These are phyloP conservation scores for Muscicapa striata DNA, from an alignment of 2,797 vertebrate genomes.

Conservation along the genomic window DNA sequence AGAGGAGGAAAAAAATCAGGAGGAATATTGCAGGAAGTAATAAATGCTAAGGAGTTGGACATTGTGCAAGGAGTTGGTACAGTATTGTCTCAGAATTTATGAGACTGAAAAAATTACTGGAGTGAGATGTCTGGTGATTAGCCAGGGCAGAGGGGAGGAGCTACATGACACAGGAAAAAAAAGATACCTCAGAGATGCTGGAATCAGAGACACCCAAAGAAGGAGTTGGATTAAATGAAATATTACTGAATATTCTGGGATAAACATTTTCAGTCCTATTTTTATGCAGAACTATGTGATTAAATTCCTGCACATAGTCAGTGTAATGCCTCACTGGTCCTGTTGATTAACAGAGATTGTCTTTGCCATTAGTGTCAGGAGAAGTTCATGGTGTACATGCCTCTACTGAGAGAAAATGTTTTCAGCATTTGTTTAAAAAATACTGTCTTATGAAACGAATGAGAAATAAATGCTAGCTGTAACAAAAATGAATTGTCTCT, in stretches of 20 bases:
- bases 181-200: not conserved
- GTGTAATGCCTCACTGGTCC: not conserved
- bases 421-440: not conserved
- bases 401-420: not conserved
- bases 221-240: not conserved
- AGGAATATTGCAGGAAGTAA: not conserved
- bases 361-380: not conserved
- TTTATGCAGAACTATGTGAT: not conserved
- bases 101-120: not conserved
- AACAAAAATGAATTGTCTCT: slow-evolving; percentile 40
- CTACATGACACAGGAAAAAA: not conserved
- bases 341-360: not conserved
- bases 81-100: not conserved
- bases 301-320: not conserved
- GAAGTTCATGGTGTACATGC: not conserved
- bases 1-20: not conserved
- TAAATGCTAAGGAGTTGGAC: not conserved
- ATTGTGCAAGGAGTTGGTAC: not conserved
- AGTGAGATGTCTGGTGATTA: not conserved
- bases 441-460: not conserved
- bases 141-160: not conserved
- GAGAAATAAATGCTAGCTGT: not conserved
- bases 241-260: not conserved
- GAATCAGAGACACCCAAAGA: not conserved
- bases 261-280: not conserved